Conservation (phyloP, 2,113 vertebrate species). For the Platycercus adscitus region DNA sequence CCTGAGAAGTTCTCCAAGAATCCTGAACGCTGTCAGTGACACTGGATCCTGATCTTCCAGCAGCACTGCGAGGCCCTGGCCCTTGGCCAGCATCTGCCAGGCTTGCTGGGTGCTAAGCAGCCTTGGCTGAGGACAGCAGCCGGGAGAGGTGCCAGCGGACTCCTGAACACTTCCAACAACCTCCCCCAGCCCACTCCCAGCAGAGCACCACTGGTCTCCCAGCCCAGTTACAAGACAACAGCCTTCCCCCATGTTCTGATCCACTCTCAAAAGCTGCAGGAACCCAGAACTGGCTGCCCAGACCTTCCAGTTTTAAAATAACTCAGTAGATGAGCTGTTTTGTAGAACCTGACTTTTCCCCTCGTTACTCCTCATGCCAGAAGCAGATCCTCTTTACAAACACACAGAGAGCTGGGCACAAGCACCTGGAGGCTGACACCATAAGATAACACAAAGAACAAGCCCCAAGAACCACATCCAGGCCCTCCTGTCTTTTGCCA, state of each 20-base stretch:
- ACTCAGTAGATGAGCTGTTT: not conserved
- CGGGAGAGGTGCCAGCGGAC: not conserved
- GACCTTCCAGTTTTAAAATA: not conserved
- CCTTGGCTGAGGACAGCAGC: not conserved
- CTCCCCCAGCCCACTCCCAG: not conserved
- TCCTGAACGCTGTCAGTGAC: accelerated
- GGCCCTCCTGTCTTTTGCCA: not conserved
- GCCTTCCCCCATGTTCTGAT: not conserved
- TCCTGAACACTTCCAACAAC: not conserved
- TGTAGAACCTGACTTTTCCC: not conserved
- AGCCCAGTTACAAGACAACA: not conserved
- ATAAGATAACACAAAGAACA: not conserved
- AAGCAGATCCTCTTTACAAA: not conserved
- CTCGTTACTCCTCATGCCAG: not conserved
- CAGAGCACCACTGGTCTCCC: accelerated
- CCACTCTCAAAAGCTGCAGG: not conserved
- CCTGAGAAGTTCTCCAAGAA: not conserved
- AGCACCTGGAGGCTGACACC: not conserved
- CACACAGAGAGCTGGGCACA: not conserved
- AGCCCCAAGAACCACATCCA: not conserved
- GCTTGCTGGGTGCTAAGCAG: not conserved
- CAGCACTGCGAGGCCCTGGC: not conserved
- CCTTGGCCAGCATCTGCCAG: not conserved
- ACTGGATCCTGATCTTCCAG: not conserved
- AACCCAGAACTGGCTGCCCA: not conserved